Conservation (phyloP, 2,797 vertebrate genomes). For the Synanceia verrucosa region DNA sequence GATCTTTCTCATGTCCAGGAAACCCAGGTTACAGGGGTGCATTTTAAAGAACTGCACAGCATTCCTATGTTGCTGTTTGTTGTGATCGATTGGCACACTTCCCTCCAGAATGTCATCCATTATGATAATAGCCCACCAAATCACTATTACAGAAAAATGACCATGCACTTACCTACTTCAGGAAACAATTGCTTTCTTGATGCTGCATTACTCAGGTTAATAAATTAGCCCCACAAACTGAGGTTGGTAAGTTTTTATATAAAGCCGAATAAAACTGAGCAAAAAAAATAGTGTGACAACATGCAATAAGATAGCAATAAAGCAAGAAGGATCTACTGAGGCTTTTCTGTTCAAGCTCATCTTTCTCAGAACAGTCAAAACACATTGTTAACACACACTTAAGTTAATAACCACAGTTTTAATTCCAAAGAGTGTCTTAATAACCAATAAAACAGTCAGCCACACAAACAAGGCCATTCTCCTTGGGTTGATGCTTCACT, state of each 20-base stretch:
- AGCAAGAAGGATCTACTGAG: neutral
- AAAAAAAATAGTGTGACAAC: constrained; percentile 7
- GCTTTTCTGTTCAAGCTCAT: constrained; percentile 23
- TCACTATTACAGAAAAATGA: constrained; percentile 64
- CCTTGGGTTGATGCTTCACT: constrained; percentile 4
- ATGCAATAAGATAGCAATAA: constrained; percentile 20
- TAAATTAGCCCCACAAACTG: constrained; percentile 42
- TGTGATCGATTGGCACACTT: constrained; percentile 67
- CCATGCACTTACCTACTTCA: constrained; percentile 56
- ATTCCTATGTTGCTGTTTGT: constrained; percentile 41
- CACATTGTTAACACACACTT: constrained; percentile 32
- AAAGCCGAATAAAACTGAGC: constrained; percentile 16
- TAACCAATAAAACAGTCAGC: neutral
- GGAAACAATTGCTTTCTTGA: constrained; percentile 59
- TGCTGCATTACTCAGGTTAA: constrained; percentile 41
- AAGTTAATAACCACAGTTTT: constrained; percentile 17
- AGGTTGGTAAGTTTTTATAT: neutral
- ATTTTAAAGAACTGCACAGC: constrained; percentile 47
- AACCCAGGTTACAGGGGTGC: constrained; percentile 35
- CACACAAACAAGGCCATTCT: constrained; percentile 20
- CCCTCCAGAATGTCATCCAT: constrained; percentile 60
- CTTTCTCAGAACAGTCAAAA: constrained; percentile 27
- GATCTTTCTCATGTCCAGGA: constrained; percentile 30
- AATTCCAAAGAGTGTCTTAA: constrained; percentile 17
- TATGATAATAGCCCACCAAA: constrained; percentile 65